Evolutionary conservation across 2,113 vertebrate genomes (phyloP), one percentile per base, ranked within the genome.

Genomic region (Arvicanthis niloticus): DNA sequence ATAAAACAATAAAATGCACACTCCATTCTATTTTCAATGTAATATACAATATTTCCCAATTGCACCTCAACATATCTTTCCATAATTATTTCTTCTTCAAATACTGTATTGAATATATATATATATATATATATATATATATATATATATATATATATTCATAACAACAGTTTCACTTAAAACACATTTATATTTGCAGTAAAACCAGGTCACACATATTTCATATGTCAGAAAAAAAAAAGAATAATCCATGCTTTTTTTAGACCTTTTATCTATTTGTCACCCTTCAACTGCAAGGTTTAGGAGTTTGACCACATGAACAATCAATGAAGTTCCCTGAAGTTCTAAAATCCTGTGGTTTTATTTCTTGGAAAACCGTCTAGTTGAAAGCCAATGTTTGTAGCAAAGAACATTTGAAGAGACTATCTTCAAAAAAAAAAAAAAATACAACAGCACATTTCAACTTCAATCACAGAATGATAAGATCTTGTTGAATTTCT

Each of bases 401-500:
- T 60, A 93, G 68, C 40, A 97, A 62, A 95, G 96, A 90, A 24
- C 67, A 19, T 94, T 89, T 89, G 92, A 96, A 89, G 51, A 88
- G 42, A 89, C 91, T 45, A 51, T 91, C 22, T 87, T 97, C 17
- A 70, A 96, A 62, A 97, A 98, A 40, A 70, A 56, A 56, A 68
- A 34, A 68, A 68, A 34, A 34, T 34, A 96, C 93, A 96, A 68
- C 40, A 97, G 22, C 29, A 67, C 11, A 93, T 98, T 98, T 98
- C 95, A 97, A 94, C 67, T 95, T 82, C 94, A 98, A 37, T 98
- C 94, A 96, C 76, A 95, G 91, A 89, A 16, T 72, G 40, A 96
- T 85, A 97, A 80, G 75, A 81, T 93, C 78, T 97, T 89, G 95
- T 96, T 98, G 97, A 98, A 96, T 97, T 97, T 88, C 87, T 98